Percentiles rank a stretch among this genome's conserved stretches.
phyloP scores from a whole-genome alignment of 2,888 invertebrate genomes.

The Tiphia femorata region DNA sequence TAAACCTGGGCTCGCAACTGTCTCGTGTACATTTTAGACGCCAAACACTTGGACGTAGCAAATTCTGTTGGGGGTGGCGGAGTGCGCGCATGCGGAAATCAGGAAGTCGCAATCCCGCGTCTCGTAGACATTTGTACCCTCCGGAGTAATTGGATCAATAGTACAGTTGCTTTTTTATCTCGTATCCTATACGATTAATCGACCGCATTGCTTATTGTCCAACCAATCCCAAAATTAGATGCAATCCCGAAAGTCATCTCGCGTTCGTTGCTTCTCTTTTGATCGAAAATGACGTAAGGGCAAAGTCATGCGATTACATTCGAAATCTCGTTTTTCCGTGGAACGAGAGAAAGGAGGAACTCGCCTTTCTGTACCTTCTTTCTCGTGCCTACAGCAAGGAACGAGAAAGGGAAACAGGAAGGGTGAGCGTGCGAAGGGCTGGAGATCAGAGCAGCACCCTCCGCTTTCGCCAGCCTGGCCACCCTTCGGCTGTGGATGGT shows the following conservation, averaged over 20 bases:
- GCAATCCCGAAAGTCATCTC: too few relatives aligned
- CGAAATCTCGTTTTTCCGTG: not conserved
- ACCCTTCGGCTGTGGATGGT: constrained; percentile 6
- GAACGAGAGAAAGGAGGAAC: not conserved
- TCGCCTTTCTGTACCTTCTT: not conserved
- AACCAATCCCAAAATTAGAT: too few relatives aligned
- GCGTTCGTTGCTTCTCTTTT: too few relatives aligned
- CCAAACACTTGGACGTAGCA: not conserved
- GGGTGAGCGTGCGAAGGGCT: not conserved
- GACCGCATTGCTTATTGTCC: too few relatives aligned
- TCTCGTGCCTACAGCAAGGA: not conserved
- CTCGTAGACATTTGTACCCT: too few relatives aligned
- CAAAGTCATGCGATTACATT: not conserved
- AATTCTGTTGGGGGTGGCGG: too few relatives aligned
- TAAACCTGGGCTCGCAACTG: not conserved
- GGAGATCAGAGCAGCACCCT: not conserved
- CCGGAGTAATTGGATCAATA: too few relatives aligned
- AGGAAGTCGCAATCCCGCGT: too few relatives aligned
- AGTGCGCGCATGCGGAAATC: not conserved
- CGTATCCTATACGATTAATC: too few relatives aligned
- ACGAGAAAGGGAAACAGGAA: not conserved
- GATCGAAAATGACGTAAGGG: not conserved
- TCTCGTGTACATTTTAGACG: not conserved
- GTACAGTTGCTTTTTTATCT: too few relatives aligned
- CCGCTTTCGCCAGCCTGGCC: constrained; percentile 19